Percentiles rank a stretch among this genome's conserved stretches.
Conservation (phyloP, 1,140 invertebrate species). For the Cepaea nemoralis region DNA sequence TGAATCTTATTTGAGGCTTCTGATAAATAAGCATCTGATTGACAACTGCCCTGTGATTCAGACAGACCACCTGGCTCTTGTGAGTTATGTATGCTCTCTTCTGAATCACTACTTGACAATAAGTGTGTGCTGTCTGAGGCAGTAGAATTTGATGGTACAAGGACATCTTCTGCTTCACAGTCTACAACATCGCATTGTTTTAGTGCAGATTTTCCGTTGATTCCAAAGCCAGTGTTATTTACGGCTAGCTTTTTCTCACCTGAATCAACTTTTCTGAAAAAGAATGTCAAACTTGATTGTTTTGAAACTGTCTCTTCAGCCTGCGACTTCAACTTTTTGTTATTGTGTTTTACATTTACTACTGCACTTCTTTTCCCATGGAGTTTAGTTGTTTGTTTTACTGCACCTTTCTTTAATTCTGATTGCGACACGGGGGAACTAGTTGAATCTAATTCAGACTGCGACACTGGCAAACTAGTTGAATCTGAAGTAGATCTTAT, state of each 20-base stretch:
- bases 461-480: too few relatives aligned
- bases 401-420: neutral
- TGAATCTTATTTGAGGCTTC: neutral
- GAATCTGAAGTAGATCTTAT: neutral
- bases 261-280: slow-evolving; percentile 46
- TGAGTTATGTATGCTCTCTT: neutral
- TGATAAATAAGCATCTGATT: neutral
- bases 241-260: neutral
- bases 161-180: neutral
- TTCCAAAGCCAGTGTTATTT: neutral
- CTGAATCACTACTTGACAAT: neutral
- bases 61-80: neutral
- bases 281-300: slow-evolving; percentile 50
- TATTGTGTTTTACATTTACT: neutral
- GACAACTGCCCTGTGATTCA: neutral
- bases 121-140: neutral
- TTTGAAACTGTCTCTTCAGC: slow-evolving; percentile 30
- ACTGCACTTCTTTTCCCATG: neutral
- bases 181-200: neutral
- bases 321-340: slow-evolving; percentile 25
- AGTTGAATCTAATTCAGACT: too few relatives aligned
- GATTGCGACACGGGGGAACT: neutral
- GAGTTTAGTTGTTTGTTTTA: neutral
- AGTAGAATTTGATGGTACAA: neutral
- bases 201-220: neutral